Base-by-base conservation (phyloP, 2,888 invertebrate genomes). In the Sthenelais limicola region DNA sequence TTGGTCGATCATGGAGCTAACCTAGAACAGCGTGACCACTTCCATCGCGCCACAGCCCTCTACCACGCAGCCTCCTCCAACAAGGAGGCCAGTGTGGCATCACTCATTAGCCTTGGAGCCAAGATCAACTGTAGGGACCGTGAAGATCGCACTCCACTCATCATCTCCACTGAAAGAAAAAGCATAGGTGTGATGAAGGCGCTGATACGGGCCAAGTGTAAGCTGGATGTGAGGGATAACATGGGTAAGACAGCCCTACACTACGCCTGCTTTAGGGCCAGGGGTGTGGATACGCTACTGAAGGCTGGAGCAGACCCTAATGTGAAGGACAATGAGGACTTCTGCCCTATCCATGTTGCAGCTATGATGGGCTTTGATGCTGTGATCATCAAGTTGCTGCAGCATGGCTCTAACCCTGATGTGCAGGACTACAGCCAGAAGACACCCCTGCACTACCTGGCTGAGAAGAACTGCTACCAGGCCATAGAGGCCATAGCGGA, bases 191-290 rank as follows among this genome's bases (percentile, higher is more conserved):
- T 52, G n/a, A 62, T 72, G 48, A 68, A 56, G 43, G 38, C 15
- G 48, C 66, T 72, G 5, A 35, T 49, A 1, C 24, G 49, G 15
- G 72, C 66, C n/a, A 43, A 52, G 21, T 72, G 51, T 77, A 74
- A 82, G 58, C 70, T 83, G 3, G 78, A 85, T 73, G 71, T 68
- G 5, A 71, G 68, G 12, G 81, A 86, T 69, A 73, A 82, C 67
- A 80, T 89, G 77, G 90, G 84, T 70, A 89, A 89, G 83, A 89
- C 89, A 54, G 90, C 90, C 4, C 85, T 91, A 48, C 89, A 90
- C 77, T 84, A 83, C 67, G 81, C 83, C 24, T 77, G 83, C 54
- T 81, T 82, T 47, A 82, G 80, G 54, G 85, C 84, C 0, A 76
- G 80, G 7, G 84, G 83, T 0, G 80, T 80, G 4, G 80, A 83